Base-by-base conservation (phyloP, 2,888 invertebrate species). In the Fragum sueziense region DNA sequence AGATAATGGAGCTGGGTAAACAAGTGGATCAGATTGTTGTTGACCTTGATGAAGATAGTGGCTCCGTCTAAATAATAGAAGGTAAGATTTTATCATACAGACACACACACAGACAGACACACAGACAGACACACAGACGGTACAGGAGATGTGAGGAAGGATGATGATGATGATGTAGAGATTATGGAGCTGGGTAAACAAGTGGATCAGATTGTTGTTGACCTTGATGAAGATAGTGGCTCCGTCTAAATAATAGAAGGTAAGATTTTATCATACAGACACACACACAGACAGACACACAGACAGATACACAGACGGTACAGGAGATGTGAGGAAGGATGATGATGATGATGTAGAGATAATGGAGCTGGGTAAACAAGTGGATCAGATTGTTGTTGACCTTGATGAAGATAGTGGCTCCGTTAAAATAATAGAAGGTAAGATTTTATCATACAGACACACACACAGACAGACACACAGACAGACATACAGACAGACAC, bases 1-100 rank as follows among this genome's bases (percentile, higher is more conserved):
- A 33, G 27, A 62, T 65, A 65, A 69, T 70, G 33, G 75, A 79
- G 33, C 68, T 25, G 62, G 33, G 62, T 17, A 33, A 62, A 33
- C 20, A 27, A 25, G 4, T 11, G 4, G 27, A 22, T 4, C 25
- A 3, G 11, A n/a, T 1, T 27, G 57, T 27, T 27, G 27, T 22
- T 27, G 57, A 57, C 3, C 22, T 22, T 4, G 57, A 57, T 27
- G 27, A 27, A 47, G 68, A 37, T 1, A 68, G 31, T 25, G 51
- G 51, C 20, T 4, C 20, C 3, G 54, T 27, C n/a, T 25, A 27
- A 25, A 27, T 27, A 3, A 57, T 22, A 20, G 57, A 57, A 22
- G 27, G 57, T 27, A 27, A 25, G 57, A 41, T 17, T 11, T 9
- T 11, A 9, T n/a, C 7, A 62, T 22, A 17, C 17, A 57, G 57